Evolutionary conservation across 1,140 invertebrate genomes (phyloP).

Genomic region (Zelostemma sp.): DNA sequence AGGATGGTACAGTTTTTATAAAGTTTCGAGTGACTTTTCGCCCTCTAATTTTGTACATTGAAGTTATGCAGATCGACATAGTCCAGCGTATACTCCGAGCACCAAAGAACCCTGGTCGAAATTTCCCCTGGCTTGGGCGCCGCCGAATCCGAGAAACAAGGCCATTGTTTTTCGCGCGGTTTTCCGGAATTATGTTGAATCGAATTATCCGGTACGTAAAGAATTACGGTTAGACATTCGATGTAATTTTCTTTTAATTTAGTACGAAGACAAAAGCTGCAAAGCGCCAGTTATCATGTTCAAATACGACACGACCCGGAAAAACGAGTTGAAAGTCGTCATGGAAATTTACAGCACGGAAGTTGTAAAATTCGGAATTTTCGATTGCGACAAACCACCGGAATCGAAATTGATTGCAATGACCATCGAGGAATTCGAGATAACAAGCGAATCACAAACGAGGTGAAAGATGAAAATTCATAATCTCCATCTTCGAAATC

Average conservation of each 20-base stretch:
- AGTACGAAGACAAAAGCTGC: slow-evolving; percentile 63
- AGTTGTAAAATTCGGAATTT: slow-evolving; percentile 63
- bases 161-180: slow-evolving; percentile 55
- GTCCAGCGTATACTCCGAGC: slow-evolving; percentile 49
- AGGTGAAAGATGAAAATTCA: slow-evolving; percentile 46
- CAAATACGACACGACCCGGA: slow-evolving; percentile 64
- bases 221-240: slow-evolving; percentile 1
- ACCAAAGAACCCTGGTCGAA: slow-evolving; percentile 52
- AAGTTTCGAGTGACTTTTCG: not conserved
- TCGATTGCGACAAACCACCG: slow-evolving; percentile 63
- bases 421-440: slow-evolving; percentile 61
- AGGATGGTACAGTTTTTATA: slow-evolving; percentile 52
- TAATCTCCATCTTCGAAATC: not conserved
- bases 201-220: slow-evolving; percentile 58
- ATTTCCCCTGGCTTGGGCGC: slow-evolving; percentile 61
- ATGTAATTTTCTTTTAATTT: slow-evolving; percentile 23
- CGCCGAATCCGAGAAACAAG: slow-evolving; percentile 62
- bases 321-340: slow-evolving; percentile 61
- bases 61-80: slow-evolving; percentile 58
- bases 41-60: slow-evolving; percentile 10
- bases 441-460: slow-evolving; percentile 54
- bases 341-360: slow-evolving; percentile 60
- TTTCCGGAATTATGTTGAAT: slow-evolving; percentile 59
- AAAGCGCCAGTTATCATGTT: slow-evolving; percentile 63
- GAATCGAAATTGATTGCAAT: slow-evolving; percentile 61